These are phyloP conservation scores for Montipora foliosa DNA, from an alignment of 64 coral and sea anemone species.

Conservation along the genomic window DNA sequence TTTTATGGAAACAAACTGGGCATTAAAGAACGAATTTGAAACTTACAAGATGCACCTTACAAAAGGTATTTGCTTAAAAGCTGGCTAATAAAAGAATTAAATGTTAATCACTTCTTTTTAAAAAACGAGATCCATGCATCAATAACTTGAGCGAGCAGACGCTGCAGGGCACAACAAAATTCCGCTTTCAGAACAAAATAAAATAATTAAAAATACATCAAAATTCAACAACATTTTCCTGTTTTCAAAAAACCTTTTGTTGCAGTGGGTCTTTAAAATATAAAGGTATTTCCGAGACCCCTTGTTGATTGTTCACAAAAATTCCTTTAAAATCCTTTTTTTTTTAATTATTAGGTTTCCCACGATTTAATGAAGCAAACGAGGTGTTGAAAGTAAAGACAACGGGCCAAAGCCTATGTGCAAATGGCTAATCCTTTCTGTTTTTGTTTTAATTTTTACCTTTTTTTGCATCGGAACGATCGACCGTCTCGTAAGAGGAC, in stretches of 20 bases:
- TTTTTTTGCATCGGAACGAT: too few relatives aligned
- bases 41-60: background rate
- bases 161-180: background rate
- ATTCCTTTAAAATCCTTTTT: background rate
- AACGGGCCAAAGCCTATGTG: too few relatives aligned
- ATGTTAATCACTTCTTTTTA: background rate
- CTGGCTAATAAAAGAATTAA: background rate
- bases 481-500: too few relatives aligned
- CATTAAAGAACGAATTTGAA: too few relatives aligned
- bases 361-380: background rate
- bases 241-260: conserved; percentile 3
- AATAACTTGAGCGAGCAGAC: background rate
- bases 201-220: background rate
- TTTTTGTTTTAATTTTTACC: too few relatives aligned
- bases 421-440: too few relatives aligned
- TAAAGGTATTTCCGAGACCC: background rate
- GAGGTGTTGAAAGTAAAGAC: background rate
- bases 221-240: conserved; percentile 3
- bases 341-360: background rate
- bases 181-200: conserved; percentile 25
- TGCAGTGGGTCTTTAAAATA: background rate
- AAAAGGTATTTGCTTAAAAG: background rate
- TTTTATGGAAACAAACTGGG: too few relatives aligned
- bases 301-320: background rate
- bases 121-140: conserved; percentile 1